Base-by-base conservation (phyloP, 2,797 vertebrate species). In the Chromis chromis region DNA sequence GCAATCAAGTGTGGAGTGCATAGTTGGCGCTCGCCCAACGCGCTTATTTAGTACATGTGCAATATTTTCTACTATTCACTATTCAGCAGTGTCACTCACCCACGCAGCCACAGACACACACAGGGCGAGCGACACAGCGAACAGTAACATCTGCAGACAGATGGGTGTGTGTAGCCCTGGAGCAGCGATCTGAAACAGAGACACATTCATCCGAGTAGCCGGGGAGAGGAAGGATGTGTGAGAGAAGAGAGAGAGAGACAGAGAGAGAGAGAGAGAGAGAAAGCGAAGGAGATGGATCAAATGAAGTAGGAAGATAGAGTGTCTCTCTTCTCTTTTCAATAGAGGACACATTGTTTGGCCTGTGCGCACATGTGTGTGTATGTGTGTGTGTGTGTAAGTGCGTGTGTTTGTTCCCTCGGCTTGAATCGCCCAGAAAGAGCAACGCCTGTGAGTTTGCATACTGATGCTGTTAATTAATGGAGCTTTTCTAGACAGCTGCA, bases 321-420 rank as follows among this genome's bases (percentile, higher is more conserved):
- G 90, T 92, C 88, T 90, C 91, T 91, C 83, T 91, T 89, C 77
- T 86, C 83, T 60, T 80, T 82, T 85, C 90, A 88, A 95, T 93
- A 94, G 89, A 94, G 93, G 86, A 90, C 67, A 75, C 93, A 94
- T 94, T 95, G 94, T 95, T 89, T 86, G 81, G 70, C 73, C 83
- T 61, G 86, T 67, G 82, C 14, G 52, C 88, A 81, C 83, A 78
- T 85, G 86, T 82, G 81, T 82, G 70, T 59, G 31, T 42, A 11
- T 17, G 66, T 65, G 85, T 78, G 79, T 28, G 65, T 63, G 12
- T 22, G 31, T 42, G 21, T 17, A 69, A 66, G 85, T 78, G 79
- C 28, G 25, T 77, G 82, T 83, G 82, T 88, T 81, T 84, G 79
- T 89, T 80, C 75, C 83, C 66, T 70, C 65, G 7, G 76, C 78